Conservation (phyloP, 2,797 vertebrate genomes). For the Epinephelus coioides region DNA sequence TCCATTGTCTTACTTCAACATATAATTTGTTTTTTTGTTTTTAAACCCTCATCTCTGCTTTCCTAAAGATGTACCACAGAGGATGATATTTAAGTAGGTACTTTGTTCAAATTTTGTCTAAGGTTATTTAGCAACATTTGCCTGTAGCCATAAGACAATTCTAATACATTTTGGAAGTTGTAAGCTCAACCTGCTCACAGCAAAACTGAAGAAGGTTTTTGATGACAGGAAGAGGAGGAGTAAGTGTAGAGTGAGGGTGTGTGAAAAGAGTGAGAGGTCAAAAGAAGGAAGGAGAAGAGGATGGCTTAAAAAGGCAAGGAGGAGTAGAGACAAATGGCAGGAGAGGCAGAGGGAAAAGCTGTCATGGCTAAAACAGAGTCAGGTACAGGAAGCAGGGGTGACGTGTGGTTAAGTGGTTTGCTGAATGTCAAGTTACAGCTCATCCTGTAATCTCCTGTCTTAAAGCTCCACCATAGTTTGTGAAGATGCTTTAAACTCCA, state of each 20-base stretch:
- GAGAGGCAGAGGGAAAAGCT: background rate
- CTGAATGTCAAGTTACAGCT: slow-evolving; percentile 65
- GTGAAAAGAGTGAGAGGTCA: slow-evolving; percentile 43
- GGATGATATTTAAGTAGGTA: background rate
- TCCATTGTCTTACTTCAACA: background rate
- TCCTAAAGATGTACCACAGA: background rate
- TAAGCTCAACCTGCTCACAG: slow-evolving; percentile 1
- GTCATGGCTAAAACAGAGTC: slow-evolving; percentile 49
- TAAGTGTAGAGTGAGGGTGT: slow-evolving; percentile 15
- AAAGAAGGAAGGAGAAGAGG: slow-evolving; percentile 28
- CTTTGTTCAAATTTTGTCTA: background rate
- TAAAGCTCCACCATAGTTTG: slow-evolving; percentile 42
- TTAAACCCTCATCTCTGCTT: background rate
- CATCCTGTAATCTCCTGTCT: slow-evolving; percentile 49
- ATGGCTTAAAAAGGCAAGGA: slow-evolving; percentile 20
- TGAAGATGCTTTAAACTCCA: slow-evolving; percentile 18
- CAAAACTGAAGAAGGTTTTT: slow-evolving; percentile 2
- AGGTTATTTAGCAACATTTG: background rate
- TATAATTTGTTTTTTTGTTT: background rate
- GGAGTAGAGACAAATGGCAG: slow-evolving; percentile 18
- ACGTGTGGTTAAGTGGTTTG: slow-evolving; percentile 63
- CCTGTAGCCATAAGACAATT: background rate
- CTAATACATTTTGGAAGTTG: background rate
- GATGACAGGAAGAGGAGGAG: slow-evolving; percentile 14
- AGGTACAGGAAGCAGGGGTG: slow-evolving; percentile 51